Evolutionary conservation across 2,888 invertebrate species (phyloP).

Genomic region (Brachylomia viminalis): DNA sequence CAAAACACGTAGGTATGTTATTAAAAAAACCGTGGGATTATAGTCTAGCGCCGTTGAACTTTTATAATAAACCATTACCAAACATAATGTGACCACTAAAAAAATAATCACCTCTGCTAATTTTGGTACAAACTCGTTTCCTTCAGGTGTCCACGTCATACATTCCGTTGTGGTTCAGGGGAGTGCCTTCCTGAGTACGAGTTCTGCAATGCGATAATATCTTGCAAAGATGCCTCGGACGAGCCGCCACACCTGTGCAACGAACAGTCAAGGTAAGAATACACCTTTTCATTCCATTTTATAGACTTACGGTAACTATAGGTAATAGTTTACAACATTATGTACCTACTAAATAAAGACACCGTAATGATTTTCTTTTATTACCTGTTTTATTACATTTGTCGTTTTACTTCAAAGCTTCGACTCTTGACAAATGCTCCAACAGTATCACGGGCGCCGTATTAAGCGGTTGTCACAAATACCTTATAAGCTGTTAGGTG

Average conservation of each 20-base stretch:
- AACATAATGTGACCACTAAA: constrained; percentile 28
- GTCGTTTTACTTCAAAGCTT: constrained; percentile 29
- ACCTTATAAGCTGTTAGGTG: constrained; percentile 40
- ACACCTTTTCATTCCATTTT: constrained; percentile 9
- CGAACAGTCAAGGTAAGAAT: constrained; percentile 88
- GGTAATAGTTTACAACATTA: constrained; percentile 33
- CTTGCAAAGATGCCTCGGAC: constrained; percentile 97
- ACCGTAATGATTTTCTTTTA: constrained; percentile 36
- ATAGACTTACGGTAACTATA: constrained; percentile 41
- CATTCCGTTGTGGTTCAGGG: constrained; percentile 96
- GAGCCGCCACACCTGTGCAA: constrained; percentile 95
- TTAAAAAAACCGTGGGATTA: constrained; percentile 53
- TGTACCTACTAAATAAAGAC: constrained; percentile 20
- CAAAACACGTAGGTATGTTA: constrained; percentile 24
- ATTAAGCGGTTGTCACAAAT: constrained; percentile 36
- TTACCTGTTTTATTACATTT: constrained; percentile 29
- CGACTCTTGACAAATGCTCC: constrained; percentile 39
- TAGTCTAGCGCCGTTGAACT: constrained; percentile 49
- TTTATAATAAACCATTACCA: constrained; percentile 51
- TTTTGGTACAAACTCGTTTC: constrained; percentile 59
- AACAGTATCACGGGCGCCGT: constrained; percentile 43
- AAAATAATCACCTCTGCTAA: constrained; percentile 18
- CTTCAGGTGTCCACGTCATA: constrained; percentile 93
- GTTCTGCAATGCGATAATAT: constrained; percentile 97
- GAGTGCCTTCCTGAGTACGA: constrained; percentile 97